phyloP scores from a whole-genome alignment of 1,140 invertebrate genomes.

The Halictus rubicundus region DNA sequence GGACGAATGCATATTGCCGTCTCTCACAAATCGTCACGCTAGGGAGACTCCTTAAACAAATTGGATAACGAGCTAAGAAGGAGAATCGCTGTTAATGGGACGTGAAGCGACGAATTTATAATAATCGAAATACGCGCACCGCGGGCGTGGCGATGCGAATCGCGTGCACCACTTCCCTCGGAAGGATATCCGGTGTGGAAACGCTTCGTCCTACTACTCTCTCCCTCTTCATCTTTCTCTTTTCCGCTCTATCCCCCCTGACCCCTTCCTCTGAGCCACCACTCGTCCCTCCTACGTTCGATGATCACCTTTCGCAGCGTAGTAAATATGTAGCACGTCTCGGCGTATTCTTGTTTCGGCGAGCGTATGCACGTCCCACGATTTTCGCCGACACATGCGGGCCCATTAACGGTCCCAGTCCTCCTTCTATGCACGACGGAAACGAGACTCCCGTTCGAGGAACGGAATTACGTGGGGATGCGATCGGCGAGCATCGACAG shows the following conservation, averaged over 20 bases:
- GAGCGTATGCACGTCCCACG: neutral
- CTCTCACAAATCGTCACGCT: no score
- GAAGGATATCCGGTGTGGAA: slow-evolving; percentile 79
- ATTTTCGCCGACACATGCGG: slow-evolving; percentile 12
- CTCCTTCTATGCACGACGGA: neutral
- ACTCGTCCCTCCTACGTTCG: slow-evolving; percentile 18
- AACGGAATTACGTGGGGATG: neutral
- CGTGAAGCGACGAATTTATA: slow-evolving; percentile 31
- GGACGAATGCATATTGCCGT: no score
- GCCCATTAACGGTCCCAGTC: neutral
- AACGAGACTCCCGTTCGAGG: neutral
- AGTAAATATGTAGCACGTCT: slow-evolving; percentile 33
- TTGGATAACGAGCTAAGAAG: no score
- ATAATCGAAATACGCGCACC: slow-evolving; percentile 42
- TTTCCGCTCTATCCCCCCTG: neutral
- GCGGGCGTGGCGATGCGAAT: slow-evolving; percentile 67
- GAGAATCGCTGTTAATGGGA: no score
- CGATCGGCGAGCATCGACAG: no score
- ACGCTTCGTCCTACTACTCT: slow-evolving; percentile 69
- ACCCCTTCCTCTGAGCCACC: neutral
- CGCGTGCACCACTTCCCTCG: slow-evolving; percentile 72
- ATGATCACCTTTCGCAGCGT: slow-evolving; percentile 51
- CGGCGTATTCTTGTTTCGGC: neutral
- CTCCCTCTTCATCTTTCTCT: slow-evolving; percentile 23
- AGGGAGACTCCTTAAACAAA: no score